phyloP scores from a whole-genome alignment of 53 echinoderm and acorn worm species.

The Apostichopus leukothele region DNA sequence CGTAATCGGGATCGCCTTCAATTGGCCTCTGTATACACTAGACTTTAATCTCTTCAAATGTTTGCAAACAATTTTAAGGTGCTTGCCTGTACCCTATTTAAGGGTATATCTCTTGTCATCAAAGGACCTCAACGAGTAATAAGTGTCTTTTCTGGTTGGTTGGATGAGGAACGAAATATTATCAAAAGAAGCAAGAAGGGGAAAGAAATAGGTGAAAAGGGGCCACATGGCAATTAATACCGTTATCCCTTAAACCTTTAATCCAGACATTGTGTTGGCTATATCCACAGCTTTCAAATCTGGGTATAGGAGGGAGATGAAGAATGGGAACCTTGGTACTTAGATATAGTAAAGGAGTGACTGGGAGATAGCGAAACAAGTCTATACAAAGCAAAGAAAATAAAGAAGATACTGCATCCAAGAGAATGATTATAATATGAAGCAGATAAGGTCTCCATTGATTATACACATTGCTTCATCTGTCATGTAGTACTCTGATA shows the following conservation, averaged over 20 bases:
- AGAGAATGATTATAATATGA: too few species aligned
- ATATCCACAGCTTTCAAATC: neutral
- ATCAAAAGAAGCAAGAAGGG: neutral
- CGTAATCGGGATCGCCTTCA: neutral
- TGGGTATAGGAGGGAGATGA: neutral
- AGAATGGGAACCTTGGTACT: neutral
- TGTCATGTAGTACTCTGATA: too few species aligned
- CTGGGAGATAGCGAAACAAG: too few species aligned
- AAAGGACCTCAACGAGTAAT: conserved; percentile 28
- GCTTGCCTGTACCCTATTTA: conserved; percentile 34
- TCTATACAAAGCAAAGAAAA: too few species aligned
- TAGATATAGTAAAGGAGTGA: too few species aligned
- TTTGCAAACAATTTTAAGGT: conserved; percentile 47
- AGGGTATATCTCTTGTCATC: neutral
- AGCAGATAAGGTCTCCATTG: too few species aligned
- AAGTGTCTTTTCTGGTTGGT: conserved; percentile 44
- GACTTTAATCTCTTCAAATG: conserved; percentile 35
- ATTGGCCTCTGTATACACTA: conserved; percentile 16
- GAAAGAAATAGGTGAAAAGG: neutral
- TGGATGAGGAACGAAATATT: neutral
- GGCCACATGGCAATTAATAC: conserved; percentile 42
- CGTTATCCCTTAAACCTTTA: conserved; percentile 35
- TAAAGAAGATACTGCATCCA: too few species aligned
- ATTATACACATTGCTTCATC: too few species aligned
- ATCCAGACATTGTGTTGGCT: conserved; percentile 11